A percentile compares a stretch with the other conserved stretches of the same genome.
These are phyloP conservation scores for Dryocosmus kuriphilus DNA, from an alignment of 2,888 invertebrate species.

Conservation along the genomic window DNA sequence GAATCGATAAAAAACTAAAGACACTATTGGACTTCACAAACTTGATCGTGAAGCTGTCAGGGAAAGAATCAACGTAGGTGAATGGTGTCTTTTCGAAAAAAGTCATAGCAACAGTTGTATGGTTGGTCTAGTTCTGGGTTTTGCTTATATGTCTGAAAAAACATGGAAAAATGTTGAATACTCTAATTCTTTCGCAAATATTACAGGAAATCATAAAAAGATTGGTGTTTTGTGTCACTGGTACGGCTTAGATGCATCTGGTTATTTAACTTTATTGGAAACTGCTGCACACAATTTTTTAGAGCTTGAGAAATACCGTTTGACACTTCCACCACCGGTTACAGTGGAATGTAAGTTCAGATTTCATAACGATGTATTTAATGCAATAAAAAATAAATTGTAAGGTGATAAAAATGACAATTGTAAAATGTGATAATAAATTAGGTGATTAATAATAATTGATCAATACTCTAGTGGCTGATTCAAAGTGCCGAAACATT, in stretches of 20 bases:
- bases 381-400: no score
- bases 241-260: conserved; percentile 6
- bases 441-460: no score
- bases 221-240: conserved; percentile 45
- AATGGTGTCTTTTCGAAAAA: conserved; percentile 44
- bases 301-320: background rate
- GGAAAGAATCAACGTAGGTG: conserved; percentile 41
- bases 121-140: no score
- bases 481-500: no score
- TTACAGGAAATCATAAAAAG: conserved; percentile 27
- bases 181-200: conserved; percentile 26
- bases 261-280: background rate
- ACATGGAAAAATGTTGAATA: conserved; percentile 40
- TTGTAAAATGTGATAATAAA: no score
- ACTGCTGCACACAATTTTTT: background rate
- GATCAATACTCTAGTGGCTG: no score
- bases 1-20: conserved; percentile 22
- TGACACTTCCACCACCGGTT: no score
- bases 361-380: no score
- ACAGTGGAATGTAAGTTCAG: no score
- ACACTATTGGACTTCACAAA: background rate
- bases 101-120: no score
- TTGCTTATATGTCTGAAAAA: conserved; percentile 5
- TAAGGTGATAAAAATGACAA: no score
- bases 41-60: background rate